phyloP scores from a whole-genome alignment of 2,888 invertebrate genomes.

The Hirtodrosophila trivittata region DNA sequence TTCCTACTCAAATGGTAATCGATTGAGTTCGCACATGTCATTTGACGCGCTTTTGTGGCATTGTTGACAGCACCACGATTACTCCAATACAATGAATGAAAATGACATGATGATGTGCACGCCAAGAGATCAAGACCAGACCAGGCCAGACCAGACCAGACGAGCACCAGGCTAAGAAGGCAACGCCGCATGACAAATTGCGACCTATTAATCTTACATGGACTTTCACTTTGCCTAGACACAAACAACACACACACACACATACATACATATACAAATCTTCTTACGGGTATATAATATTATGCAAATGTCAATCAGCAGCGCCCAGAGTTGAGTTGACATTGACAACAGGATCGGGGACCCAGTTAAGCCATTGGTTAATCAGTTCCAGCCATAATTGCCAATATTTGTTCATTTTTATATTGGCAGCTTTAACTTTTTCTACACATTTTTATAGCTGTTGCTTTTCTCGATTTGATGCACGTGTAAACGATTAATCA shows the following conservation, averaged over 20 bases:
- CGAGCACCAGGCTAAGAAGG: conserved; percentile 29
- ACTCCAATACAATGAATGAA: conserved; percentile 64
- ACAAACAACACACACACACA: conserved; percentile 24
- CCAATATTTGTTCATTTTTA: conserved; percentile 61
- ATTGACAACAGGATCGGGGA: conserved; percentile 55
- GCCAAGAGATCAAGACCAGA: conserved; percentile 34
- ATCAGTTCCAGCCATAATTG: conserved; percentile 62
- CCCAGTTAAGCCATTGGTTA: conserved; percentile 38
- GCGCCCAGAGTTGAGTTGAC: conserved; percentile 50
- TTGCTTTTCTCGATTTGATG: conserved; percentile 56
- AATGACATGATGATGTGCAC: conserved; percentile 71
- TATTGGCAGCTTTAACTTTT: conserved; percentile 48
- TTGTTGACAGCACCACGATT: conserved; percentile 63
- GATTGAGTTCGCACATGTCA: conserved; percentile 77
- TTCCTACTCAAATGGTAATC: conserved; percentile 68
- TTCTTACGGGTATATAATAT: conserved; percentile 32
- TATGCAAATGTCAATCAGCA: conserved; percentile 72
- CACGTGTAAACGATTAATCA: conserved; percentile 75
- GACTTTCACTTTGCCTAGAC: conserved; percentile 68
- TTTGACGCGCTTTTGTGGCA: conserved; percentile 71
- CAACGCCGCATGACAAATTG: conserved; percentile 66
- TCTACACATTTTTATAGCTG: conserved; percentile 60
- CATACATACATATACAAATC: conserved; percentile 8
- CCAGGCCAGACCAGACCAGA: not conserved
- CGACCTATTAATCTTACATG: conserved; percentile 72